Conservation (phyloP, 2,888 invertebrate genomes). For the Calameuta filiformis region DNA sequence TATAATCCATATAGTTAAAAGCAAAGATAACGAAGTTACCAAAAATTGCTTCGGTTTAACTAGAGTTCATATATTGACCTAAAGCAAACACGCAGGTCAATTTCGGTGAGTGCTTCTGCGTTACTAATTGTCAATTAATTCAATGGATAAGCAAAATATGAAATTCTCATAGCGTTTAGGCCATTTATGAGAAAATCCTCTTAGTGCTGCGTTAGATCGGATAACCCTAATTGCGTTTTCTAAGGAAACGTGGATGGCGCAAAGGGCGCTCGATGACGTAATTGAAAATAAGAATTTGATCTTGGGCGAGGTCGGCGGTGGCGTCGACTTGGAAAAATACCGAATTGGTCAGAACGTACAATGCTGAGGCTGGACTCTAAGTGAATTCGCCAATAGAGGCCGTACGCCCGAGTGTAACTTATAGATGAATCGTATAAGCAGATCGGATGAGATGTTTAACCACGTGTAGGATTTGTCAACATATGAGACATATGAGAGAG, state of each 20-base stretch:
- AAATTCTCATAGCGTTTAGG: not conserved
- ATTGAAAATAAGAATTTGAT: not conserved
- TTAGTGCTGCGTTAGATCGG: not conserved
- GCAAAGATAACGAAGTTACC: not conserved
- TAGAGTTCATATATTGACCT: not conserved
- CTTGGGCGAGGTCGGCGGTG: not conserved
- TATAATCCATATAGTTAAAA: not conserved
- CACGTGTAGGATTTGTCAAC: not conserved
- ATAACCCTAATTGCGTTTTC: not conserved
- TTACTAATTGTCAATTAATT: not conserved
- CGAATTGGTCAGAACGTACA: slow-evolving; percentile 6
- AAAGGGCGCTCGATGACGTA: not conserved
- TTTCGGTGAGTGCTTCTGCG: not conserved
- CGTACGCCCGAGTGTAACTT: not conserved
- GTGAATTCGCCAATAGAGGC: not conserved
- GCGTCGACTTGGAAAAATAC: slow-evolving; percentile 18
- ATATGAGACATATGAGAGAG: not conserved
- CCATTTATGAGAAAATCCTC: not conserved
- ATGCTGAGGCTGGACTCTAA: not conserved
- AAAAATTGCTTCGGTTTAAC: not conserved
- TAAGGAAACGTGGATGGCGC: not conserved
- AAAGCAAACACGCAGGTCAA: not conserved
- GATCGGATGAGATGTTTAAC: not conserved
- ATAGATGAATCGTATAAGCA: not conserved
- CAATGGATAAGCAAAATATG: not conserved